These are phyloP conservation scores for Astatotilapia flaviijosephi DNA, from an alignment of 2,113 vertebrate genomes.

Conservation along the genomic window DNA sequence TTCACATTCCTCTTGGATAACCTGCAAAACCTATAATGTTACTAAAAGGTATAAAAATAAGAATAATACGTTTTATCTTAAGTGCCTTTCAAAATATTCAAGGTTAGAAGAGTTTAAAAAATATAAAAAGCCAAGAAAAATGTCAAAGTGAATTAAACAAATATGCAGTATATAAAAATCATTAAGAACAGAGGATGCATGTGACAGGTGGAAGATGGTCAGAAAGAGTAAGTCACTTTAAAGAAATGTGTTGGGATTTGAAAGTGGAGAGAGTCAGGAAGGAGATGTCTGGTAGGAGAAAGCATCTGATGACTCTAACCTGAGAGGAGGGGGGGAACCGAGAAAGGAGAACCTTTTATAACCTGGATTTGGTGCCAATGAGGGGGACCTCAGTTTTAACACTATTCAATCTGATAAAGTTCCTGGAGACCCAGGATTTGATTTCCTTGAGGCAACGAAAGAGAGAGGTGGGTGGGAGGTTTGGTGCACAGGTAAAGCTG, in stretches of 20 bases:
- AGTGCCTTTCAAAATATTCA: neutral
- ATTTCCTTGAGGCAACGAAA: neutral
- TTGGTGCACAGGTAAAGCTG: neutral
- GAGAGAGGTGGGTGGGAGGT: neutral
- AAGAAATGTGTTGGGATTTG: neutral
- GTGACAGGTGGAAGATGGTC: neutral
- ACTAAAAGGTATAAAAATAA: neutral
- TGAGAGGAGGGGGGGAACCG: fast-evolving
- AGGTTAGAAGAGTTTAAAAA: neutral
- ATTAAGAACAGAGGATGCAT: neutral
- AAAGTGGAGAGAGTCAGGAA: slow-evolving; percentile 9
- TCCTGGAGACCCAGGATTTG: neutral
- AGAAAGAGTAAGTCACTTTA: neutral
- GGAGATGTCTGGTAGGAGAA: neutral
- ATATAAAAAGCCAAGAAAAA: neutral
- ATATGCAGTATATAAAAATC: neutral
- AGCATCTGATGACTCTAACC: neutral
- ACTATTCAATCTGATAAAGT: neutral
- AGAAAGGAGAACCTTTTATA: neutral
- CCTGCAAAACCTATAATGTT: neutral
- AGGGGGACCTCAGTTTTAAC: neutral
- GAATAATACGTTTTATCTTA: neutral
- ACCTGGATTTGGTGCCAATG: neutral
- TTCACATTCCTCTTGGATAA: fast-evolving
- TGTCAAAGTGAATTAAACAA: neutral